These are phyloP conservation scores for Drosophila saltans DNA, from an alignment of 1,140 invertebrate species.

Conservation along the genomic window DNA sequence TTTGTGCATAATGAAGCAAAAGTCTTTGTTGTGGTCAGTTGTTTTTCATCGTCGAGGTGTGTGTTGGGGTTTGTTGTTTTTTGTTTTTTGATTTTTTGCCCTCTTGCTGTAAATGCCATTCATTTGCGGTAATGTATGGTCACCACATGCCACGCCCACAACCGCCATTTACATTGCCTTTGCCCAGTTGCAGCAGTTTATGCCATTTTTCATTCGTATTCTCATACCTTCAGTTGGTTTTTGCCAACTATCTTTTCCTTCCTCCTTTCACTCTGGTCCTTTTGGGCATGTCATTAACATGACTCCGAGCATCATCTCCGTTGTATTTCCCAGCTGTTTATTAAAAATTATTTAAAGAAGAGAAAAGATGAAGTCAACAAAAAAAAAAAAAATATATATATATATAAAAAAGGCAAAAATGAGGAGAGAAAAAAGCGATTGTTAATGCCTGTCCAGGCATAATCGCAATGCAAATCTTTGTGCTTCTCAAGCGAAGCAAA, in stretches of 20 bases:
- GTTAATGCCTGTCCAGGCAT: slow-evolving; percentile 31
- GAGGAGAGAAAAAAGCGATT: slow-evolving; percentile 4
- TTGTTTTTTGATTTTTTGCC: neutral
- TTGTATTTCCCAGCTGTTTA: slow-evolving; percentile 30
- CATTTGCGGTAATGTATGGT: slow-evolving; percentile 51
- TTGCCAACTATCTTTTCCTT: slow-evolving; percentile 2
- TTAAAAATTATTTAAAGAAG: slow-evolving; percentile 28
- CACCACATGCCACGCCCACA: slow-evolving; percentile 28
- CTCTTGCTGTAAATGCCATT: slow-evolving; percentile 46
- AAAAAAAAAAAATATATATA: neutral
- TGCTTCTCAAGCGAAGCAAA: slow-evolving; percentile 25
- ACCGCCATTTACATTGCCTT: slow-evolving; percentile 7
- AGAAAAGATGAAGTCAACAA: slow-evolving; percentile 1
- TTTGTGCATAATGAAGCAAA: slow-evolving; percentile 64
- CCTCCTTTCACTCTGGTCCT: slow-evolving; percentile 3
- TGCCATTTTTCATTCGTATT: slow-evolving; percentile 52
- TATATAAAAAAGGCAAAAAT: neutral
- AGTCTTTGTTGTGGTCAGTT: slow-evolving; percentile 59
- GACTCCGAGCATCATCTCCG: slow-evolving; percentile 33
- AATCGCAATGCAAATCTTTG: slow-evolving; percentile 53
- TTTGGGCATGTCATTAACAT: slow-evolving; percentile 48
- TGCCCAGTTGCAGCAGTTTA: slow-evolving; percentile 23
- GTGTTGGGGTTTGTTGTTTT: too few relatives aligned
- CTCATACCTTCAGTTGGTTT: slow-evolving; percentile 28
- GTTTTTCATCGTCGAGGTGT: slow-evolving; percentile 1